Evolutionary conservation across 2,113 vertebrate genomes (phyloP).

Genomic region (Chauna torquata): DNA sequence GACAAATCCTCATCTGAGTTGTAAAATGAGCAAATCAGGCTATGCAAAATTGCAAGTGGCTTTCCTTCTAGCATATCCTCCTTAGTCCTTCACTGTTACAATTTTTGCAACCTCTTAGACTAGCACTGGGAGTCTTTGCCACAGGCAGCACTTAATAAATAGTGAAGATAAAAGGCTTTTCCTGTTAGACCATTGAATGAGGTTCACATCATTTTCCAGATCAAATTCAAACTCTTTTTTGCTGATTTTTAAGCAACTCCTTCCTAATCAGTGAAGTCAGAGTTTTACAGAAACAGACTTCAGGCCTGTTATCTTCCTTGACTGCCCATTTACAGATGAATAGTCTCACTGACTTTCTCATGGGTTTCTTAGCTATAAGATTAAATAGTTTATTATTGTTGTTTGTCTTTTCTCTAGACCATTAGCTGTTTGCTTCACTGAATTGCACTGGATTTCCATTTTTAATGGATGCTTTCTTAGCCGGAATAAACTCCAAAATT

Average conservation of each 20-base stretch:
- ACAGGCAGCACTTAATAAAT: not conserved
- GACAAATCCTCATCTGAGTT: not conserved
- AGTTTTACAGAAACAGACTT: not conserved
- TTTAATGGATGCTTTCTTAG: constrained; percentile 7
- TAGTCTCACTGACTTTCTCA: not conserved
- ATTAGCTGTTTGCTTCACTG: not conserved
- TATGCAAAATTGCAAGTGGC: not conserved
- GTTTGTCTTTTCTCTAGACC: constrained; percentile 2
- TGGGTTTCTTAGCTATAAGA: not conserved
- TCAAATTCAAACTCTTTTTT: not conserved
- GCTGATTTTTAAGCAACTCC: not conserved
- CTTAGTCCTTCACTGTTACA: not conserved
- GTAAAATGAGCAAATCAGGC: not conserved
- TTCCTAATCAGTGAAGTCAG: not conserved
- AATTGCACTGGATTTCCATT: constrained; percentile 29
- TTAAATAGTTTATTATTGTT: constrained; percentile 15
- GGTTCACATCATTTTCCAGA: not conserved
- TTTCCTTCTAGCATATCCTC: not conserved
- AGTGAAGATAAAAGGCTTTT: not conserved
- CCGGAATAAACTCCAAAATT: not conserved
- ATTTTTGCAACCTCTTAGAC: not conserved
- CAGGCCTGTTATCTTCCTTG: not conserved
- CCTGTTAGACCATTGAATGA: not conserved
- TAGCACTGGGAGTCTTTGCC: not conserved
- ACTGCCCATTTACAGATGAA: not conserved